Evolutionary conservation across 2,888 invertebrate genomes (phyloP).

Genomic region (Conus canariensis): DNA sequence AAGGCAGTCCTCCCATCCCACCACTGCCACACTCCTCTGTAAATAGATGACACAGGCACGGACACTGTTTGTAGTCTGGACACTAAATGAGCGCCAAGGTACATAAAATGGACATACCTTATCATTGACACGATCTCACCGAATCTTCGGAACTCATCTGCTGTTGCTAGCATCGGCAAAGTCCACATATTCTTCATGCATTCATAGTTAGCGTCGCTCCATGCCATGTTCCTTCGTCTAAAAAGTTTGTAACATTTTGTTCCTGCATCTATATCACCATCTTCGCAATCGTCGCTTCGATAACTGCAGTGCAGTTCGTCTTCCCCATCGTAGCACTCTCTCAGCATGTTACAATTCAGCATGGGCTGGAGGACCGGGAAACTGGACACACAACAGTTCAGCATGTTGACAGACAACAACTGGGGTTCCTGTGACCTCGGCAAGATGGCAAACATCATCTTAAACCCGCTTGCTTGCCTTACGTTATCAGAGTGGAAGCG

Average conservation of each 20-base stretch:
- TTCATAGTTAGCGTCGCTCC: not conserved
- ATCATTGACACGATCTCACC: too few species aligned
- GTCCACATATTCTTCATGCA: not conserved
- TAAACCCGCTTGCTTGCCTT: not conserved
- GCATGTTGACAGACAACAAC: not conserved
- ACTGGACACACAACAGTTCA: constrained; percentile 24
- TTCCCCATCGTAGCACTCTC: not conserved
- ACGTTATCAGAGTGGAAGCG: not conserved
- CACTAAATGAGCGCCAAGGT: not conserved
- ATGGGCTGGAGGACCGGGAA: not conserved
- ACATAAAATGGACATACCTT: not conserved
- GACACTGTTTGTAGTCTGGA: not conserved
- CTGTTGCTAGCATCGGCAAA: too few species aligned
- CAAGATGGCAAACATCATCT: constrained; percentile 12
- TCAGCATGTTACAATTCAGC: constrained; percentile 17
- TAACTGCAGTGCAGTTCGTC: constrained; percentile 13
- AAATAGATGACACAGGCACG: not conserved
- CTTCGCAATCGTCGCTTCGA: not conserved
- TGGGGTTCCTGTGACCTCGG: not conserved
- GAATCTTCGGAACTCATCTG: not conserved
- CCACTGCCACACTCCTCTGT: constrained; percentile 11
- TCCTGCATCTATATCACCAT: not conserved
- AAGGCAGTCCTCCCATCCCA: not conserved
- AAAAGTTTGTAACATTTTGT: not conserved
- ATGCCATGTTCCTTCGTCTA: not conserved